Evolutionary conservation across 1,140 invertebrate species (phyloP).

Genomic region (Drosophila trapezifrons): DNA sequence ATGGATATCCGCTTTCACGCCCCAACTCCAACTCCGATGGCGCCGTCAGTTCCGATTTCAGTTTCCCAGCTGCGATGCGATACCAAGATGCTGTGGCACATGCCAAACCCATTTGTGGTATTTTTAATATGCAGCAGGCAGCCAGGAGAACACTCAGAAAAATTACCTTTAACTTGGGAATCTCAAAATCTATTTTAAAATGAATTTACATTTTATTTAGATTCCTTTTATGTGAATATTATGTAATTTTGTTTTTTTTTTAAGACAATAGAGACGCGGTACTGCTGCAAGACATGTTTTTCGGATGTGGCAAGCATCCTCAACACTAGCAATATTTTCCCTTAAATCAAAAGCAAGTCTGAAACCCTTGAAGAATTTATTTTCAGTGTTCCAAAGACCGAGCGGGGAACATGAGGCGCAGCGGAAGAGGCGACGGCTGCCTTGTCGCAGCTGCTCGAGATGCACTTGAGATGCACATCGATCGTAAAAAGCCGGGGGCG

Average conservation of each 20-base stretch:
- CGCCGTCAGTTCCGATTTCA: conserved; percentile 14
- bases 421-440: conserved; percentile 15
- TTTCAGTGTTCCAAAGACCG: not conserved
- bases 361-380: no score
- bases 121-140: conserved; percentile 59
- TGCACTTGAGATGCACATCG: conserved; percentile 44
- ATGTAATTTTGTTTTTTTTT: no score
- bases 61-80: conserved; percentile 26
- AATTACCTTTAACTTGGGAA: not conserved
- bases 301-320: no score
- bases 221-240: no score
- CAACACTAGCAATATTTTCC: no score
- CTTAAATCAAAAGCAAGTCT: no score
- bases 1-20: conserved; percentile 7
- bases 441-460: conserved; percentile 29
- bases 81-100: conserved; percentile 56
- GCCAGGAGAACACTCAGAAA: not conserved
- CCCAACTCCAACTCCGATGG: not conserved
- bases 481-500: conserved; percentile 52
- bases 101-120: conserved; percentile 76
- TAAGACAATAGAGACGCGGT: no score
- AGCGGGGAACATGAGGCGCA: conserved; percentile 7
- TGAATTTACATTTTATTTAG: no score
- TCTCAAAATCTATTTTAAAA: no score
- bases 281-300: no score